phyloP scores from a whole-genome alignment of 2,797 vertebrate genomes.

The Anas bahamensis region DNA sequence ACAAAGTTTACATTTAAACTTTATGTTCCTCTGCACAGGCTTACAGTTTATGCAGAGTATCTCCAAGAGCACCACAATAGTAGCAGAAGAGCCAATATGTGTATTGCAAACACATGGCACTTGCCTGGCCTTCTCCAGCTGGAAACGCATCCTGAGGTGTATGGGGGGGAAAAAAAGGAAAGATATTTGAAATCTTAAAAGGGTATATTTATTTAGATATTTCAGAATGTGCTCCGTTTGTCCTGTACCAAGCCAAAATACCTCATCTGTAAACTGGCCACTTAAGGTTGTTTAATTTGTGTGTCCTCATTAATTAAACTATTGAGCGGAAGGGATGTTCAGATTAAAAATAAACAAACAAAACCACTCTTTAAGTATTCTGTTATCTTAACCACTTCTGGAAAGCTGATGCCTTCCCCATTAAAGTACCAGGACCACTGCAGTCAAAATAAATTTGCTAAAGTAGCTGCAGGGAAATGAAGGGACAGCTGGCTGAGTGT shows the following conservation, averaged over 20 bases:
- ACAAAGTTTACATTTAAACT: slow-evolving; percentile 32
- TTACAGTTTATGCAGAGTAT: background rate
- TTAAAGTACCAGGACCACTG: background rate
- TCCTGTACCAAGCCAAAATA: background rate
- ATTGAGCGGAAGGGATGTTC: background rate
- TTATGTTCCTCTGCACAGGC: background rate
- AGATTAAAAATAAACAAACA: background rate
- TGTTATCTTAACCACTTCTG: background rate
- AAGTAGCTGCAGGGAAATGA: background rate
- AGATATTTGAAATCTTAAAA: background rate
- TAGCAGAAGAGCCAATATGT: slow-evolving; percentile 6
- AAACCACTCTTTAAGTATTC: background rate
- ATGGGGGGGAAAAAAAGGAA: fast-evolving
- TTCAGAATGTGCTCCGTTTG: background rate
- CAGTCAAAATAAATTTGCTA: background rate
- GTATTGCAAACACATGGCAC: slow-evolving; percentile 56
- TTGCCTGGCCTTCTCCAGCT: slow-evolving; percentile 5
- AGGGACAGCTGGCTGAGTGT: background rate
- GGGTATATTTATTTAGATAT: background rate
- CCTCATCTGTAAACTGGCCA: background rate
- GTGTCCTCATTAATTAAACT: background rate
- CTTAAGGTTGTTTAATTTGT: background rate
- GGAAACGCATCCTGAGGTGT: background rate
- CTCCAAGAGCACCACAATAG: slow-evolving; percentile 17
- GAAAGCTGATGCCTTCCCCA: background rate